Base-by-base conservation (phyloP, 2,797 vertebrate species). In the Gymnopithys bicolor region DNA sequence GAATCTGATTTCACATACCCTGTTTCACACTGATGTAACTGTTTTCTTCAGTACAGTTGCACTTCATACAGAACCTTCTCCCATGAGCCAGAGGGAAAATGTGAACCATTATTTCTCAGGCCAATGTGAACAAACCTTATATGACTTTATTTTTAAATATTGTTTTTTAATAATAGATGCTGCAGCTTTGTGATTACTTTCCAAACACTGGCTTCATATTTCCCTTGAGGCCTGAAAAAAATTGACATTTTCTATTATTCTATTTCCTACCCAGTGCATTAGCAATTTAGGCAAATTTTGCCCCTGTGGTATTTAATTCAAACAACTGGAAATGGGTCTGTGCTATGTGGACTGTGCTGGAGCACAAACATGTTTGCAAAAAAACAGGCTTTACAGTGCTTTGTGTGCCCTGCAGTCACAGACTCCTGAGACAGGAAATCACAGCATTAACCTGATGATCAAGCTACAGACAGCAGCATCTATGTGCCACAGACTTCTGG, bases 1-100 rank as follows among this genome's bases (percentile, higher is more conserved):
- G 74, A 93, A 45, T 90, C 52, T 64, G 74, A 77, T 93, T 94
- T 94, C 84, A 82, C 80, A 60, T 76, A 43, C 85, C 46, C 58
- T 0, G 0, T 69, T 81, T 94, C 84, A 81, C 91, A 86, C 84
- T 89, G 89, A 78, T 90, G 74, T 91, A 74, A 71, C 67, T 60
- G 45, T 60, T 93, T 69, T 85, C 71, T 89, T 77, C 95, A 86
- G 60, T 60, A 43, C 17, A 48, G 45, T 93, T 64, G 52, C 77
- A 86, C 60, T 82, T 93, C 77, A 53, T 37, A 53, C 13, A 80
- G 52, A 27, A 37, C 24, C 76, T 90, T 81, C 73, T 94, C 73
- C 62, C 28, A 7, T 3, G 37, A 93, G 59, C 52, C 56, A 56
- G 76, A 63, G 58, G 30, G 32, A 64, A 88, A 83, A 87, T 27